A percentile compares a stretch with the other conserved stretches of the same genome.
Conservation (phyloP, 2,797 vertebrate species). For the Apodemus agrarius region DNA sequence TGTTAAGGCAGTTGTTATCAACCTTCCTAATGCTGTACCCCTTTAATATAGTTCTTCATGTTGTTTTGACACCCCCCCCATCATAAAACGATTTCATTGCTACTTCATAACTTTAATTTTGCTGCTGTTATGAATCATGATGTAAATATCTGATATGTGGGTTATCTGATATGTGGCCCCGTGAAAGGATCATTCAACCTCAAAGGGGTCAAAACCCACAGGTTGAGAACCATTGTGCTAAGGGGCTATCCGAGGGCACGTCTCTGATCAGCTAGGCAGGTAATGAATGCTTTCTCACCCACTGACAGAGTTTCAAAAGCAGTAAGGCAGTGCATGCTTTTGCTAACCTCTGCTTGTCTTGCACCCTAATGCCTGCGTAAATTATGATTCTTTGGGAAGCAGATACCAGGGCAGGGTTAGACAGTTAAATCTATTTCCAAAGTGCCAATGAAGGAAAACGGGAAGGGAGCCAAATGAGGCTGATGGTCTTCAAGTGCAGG, state of each 20-base stretch:
- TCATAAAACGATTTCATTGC: not conserved
- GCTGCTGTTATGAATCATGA: not conserved
- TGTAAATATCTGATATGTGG: not conserved
- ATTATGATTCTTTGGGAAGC: not conserved
- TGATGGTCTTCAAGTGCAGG: not conserved
- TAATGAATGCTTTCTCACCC: not conserved
- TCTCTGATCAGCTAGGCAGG: not conserved
- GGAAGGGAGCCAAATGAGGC: not conserved
- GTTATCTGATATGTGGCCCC: not conserved
- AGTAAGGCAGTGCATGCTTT: not conserved
- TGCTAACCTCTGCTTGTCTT: not conserved
- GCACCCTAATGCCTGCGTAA: not conserved
- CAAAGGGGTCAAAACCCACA: not conserved
- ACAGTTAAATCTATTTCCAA: not conserved
- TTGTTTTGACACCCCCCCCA: too few relatives aligned
- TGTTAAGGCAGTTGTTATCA: not conserved
- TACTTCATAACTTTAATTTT: not conserved
- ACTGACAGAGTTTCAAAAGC: not conserved
- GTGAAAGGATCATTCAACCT: not conserved
- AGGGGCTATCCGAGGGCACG: not conserved
- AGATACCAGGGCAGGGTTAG: slow-evolving; percentile 34
- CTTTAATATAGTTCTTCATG: not conserved
- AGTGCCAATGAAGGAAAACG: not conserved
- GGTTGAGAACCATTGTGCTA: not conserved
- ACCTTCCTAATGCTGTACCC: not conserved